Evolutionary conservation across 2,797 vertebrate genomes (phyloP).

Genomic region (Gadopsis marmoratus): DNA sequence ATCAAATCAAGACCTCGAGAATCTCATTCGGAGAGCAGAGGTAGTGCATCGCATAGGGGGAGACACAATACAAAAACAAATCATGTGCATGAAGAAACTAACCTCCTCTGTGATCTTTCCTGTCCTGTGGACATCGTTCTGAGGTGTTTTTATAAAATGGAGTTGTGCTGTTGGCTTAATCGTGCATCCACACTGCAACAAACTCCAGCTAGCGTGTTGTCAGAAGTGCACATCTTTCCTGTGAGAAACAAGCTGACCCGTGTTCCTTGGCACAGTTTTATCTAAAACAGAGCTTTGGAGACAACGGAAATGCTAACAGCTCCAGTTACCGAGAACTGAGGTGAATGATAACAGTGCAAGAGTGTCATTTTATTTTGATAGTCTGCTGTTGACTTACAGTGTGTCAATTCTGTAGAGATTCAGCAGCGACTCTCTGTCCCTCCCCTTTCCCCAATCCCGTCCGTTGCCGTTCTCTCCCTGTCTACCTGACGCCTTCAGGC

Average conservation of each 20-base stretch:
- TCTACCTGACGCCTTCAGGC: too few species aligned
- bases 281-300: background rate
- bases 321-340: background rate
- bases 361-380: conserved; percentile 7
- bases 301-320: background rate
- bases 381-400: background rate
- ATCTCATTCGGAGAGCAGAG: conserved; percentile 56
- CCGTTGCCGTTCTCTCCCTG: background rate
- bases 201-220: background rate
- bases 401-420: background rate
- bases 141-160: conserved; percentile 38
- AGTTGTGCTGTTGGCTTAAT: conserved; percentile 36
- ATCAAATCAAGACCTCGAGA: conserved; percentile 73
- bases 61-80: conserved; percentile 49
- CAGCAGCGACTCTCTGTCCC: too few species aligned
- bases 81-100: conserved; percentile 5
- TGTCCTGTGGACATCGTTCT: conserved; percentile 42
- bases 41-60: conserved; percentile 29
- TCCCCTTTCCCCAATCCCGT: too few species aligned
- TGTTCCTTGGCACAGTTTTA: background rate
- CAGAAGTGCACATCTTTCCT: background rate
- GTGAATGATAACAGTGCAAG: background rate
- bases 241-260: background rate
- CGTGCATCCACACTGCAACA: conserved; percentile 2
- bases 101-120: conserved; percentile 28